Base-by-base conservation (phyloP, 2,888 invertebrate species). In the Mimas tiliae region DNA sequence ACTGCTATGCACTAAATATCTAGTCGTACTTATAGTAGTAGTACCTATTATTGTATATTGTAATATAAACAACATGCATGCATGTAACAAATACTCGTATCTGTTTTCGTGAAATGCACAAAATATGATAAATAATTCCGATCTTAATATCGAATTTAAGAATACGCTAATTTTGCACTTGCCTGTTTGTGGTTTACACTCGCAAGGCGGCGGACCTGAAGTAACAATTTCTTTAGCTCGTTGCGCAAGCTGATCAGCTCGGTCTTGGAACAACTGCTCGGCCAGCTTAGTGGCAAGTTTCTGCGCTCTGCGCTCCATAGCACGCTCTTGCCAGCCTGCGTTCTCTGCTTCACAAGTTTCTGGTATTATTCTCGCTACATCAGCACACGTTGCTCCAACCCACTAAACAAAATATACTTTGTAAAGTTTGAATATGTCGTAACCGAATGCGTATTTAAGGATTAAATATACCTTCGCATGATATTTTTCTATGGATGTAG, bases 401-500 rank as follows among this genome's bases (percentile, higher is more conserved):
- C 93, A 93, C 93, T 93, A 66, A 6, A 71, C 45, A 58, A 67
- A 65, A 21, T 3, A 14, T 45, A 45, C 27, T 19, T 52, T 11
- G 52, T 16, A 33, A 6, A 21, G 1, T 33, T 6, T 6, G 11
- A 1, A 27, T 9, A 16, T 45, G 0, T 21, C n/a, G 3, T 11
- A 27, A 47, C 14, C n/a, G 1, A 27, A 6, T 33, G 0, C 12
- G 51, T 4, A 45, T 0, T 38, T 62, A 1, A 6, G 67, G 51
- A 38, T 19, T 63, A 19, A 19, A 12, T 33, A 50, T 77, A 92
- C 93, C 87, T 80, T 89, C 27, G 87, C 91, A 63, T 90, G 93
- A 75, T 90, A 91, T 62, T 88, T 89, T 69, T 92, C 93, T 68
- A 93, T 91, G 0, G 89, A 83, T 1, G 87, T 88, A 58, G 90